phyloP scores from a whole-genome alignment of 2,888 invertebrate genomes.

The Pristionchus exspectatus region DNA sequence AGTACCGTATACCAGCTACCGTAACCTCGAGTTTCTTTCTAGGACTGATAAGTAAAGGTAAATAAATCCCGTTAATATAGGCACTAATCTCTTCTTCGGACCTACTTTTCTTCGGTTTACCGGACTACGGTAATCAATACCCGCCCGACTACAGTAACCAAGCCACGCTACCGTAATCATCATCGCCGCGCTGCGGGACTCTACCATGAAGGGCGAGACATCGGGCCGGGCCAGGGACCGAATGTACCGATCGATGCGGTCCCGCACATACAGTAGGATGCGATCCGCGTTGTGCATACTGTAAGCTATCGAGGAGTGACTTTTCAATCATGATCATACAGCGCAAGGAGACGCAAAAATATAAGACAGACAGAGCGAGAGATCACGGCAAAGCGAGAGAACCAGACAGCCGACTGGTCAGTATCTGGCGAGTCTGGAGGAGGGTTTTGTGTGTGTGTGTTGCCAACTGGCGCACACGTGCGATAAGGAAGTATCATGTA shows the following conservation, averaged over 20 bases:
- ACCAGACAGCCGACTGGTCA: not conserved
- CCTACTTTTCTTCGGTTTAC: too few relatives aligned
- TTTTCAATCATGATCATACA: not conserved
- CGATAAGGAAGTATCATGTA: constrained; percentile 20
- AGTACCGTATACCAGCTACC: not conserved
- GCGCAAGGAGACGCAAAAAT: not conserved
- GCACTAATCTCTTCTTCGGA: too few relatives aligned
- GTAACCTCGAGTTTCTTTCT: not conserved
- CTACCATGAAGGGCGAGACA: constrained; percentile 23
- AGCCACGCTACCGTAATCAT: constrained; percentile 21
- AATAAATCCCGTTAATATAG: too few relatives aligned
- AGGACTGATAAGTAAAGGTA: too few relatives aligned
- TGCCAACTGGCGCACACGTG: not conserved
- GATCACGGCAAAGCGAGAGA: not conserved
- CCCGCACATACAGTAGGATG: constrained; percentile 46
- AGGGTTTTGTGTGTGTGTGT: not conserved
- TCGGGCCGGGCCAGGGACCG: constrained; percentile 47
- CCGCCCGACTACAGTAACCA: not conserved
- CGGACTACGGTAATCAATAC: not conserved
- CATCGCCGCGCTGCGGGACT: not conserved
- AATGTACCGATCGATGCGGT: constrained; percentile 53
- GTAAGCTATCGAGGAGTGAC: not conserved
- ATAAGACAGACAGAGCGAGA: not conserved
- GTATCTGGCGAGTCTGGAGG: not conserved
- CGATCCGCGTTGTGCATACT: constrained; percentile 53